These are phyloP conservation scores for Hippocampus guttulatus DNA, from an alignment of 2,113 vertebrate genomes.

Conservation along the genomic window DNA sequence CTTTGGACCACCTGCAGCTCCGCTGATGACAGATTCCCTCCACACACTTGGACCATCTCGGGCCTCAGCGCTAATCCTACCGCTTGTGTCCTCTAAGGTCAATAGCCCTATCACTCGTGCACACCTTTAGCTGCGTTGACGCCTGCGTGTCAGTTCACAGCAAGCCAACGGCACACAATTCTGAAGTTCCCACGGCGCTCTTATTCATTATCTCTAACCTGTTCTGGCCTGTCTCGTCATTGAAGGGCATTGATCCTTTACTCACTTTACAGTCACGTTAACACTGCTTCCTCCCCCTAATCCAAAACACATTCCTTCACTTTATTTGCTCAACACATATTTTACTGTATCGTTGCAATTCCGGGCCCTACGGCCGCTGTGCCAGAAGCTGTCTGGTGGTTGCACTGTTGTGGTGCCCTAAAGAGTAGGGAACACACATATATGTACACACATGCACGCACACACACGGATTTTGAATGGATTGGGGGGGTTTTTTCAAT, in stretches of 20 bases:
- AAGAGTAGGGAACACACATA: no score
- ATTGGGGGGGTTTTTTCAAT: background rate
- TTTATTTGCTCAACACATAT: conserved; percentile 33
- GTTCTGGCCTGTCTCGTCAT: conserved; percentile 63
- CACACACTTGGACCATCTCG: conserved; percentile 43
- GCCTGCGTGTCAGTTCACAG: conserved; percentile 47
- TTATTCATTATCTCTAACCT: conserved; percentile 68
- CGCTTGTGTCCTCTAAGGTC: conserved; percentile 43
- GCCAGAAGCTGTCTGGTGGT: background rate
- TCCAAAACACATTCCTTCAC: conserved; percentile 32
- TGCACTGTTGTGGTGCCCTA: no score
- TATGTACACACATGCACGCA: no score
- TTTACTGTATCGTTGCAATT: conserved; percentile 24
- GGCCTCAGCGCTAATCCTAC: conserved; percentile 57
- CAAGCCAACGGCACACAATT: conserved; percentile 43
- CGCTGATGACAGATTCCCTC: conserved; percentile 63
- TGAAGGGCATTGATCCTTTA: conserved; percentile 55
- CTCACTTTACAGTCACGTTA: conserved; percentile 58
- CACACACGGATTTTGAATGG: no score
- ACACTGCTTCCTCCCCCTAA: conserved; percentile 49
- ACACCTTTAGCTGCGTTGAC: conserved; percentile 41
- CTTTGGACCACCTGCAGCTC: conserved; percentile 63
- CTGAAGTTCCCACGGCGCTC: conserved; percentile 57
- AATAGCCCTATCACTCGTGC: conserved; percentile 60
- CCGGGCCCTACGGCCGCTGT: conserved; percentile 3